phyloP scores from a whole-genome alignment of 1,140 invertebrate species.

The Sminthurinus signatus region DNA sequence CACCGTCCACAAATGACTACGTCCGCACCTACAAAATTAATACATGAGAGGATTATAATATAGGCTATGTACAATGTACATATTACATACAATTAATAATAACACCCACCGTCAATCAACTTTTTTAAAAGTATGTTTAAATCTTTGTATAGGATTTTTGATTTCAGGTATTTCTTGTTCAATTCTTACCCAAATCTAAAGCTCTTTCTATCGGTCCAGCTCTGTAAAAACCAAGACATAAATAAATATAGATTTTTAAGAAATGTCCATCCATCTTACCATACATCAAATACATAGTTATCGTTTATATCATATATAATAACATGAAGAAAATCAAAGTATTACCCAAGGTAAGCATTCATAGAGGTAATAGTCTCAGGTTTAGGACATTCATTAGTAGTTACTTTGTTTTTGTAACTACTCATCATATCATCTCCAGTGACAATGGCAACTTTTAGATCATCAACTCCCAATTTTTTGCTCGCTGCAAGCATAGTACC shows the following conservation, averaged over 20 bases:
- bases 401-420: slow-evolving; percentile 43
- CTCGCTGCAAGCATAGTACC: slow-evolving; percentile 46
- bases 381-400: slow-evolving; percentile 44
- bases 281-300: background rate
- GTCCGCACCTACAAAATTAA: slow-evolving; percentile 51
- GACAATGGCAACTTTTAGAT: slow-evolving; percentile 37
- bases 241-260: slow-evolving; percentile 2
- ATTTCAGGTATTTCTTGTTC: too few relatives aligned
- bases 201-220: slow-evolving; percentile 48
- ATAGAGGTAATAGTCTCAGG: slow-evolving; percentile 48
- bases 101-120: too few relatives aligned
- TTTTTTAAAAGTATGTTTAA: too few relatives aligned
- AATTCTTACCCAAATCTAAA: slow-evolving; percentile 47
- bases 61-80: too few relatives aligned
- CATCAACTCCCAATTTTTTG: slow-evolving; percentile 44
- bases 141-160: too few relatives aligned
- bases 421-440: slow-evolving; percentile 40
- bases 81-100: too few relatives aligned
- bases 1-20: slow-evolving; percentile 53
- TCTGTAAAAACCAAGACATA: slow-evolving; percentile 36
- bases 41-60: too few relatives aligned
- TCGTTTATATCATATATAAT: slow-evolving; percentile 6
- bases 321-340: slow-evolving; percentile 6
- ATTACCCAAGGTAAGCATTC: slow-evolving; percentile 53
- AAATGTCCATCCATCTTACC: too few relatives aligned